Conservation (phyloP, 2,113 vertebrate genomes). For the Vulpes vulpes region DNA sequence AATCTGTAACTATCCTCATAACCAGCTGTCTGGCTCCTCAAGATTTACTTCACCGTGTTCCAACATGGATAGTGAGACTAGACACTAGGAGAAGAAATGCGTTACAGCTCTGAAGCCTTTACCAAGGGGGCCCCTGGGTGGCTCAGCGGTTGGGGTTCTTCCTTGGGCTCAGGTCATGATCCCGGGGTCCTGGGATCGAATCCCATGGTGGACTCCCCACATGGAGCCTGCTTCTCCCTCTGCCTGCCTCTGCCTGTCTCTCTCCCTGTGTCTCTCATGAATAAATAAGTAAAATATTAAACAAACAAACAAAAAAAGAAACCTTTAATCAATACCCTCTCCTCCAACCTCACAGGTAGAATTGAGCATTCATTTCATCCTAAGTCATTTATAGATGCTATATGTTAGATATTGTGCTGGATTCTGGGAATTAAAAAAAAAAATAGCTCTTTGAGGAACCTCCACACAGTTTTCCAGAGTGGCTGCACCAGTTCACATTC, state of each 20-base stretch:
- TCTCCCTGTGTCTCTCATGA: too few species aligned
- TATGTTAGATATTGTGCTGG: background rate
- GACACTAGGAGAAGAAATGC: conserved; percentile 13
- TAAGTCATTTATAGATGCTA: background rate
- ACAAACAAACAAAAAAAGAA: too few species aligned
- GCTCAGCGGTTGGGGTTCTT: too few species aligned
- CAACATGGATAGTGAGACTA: background rate
- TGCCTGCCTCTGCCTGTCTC: too few species aligned
- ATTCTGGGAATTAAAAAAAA: conserved; percentile 18
- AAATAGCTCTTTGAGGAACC: background rate
- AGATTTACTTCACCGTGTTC: background rate
- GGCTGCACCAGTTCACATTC: too few species aligned
- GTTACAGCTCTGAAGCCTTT: conserved; percentile 48
- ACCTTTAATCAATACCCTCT: background rate
- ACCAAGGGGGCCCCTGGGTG: background rate
- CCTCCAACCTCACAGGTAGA: background rate
- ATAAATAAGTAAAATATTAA: too few species aligned
- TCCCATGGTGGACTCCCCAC: too few species aligned
- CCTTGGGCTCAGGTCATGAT: too few species aligned
- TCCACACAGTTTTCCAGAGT: too few species aligned
- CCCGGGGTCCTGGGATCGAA: too few species aligned
- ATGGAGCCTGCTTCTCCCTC: too few species aligned
- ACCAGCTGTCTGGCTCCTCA: background rate
- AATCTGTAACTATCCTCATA: background rate
- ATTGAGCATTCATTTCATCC: background rate